Evolutionary conservation across 2,113 vertebrate genomes (phyloP), one percentile per base, ranked within the genome.

Genomic region (Edolisoma coerulescens): DNA sequence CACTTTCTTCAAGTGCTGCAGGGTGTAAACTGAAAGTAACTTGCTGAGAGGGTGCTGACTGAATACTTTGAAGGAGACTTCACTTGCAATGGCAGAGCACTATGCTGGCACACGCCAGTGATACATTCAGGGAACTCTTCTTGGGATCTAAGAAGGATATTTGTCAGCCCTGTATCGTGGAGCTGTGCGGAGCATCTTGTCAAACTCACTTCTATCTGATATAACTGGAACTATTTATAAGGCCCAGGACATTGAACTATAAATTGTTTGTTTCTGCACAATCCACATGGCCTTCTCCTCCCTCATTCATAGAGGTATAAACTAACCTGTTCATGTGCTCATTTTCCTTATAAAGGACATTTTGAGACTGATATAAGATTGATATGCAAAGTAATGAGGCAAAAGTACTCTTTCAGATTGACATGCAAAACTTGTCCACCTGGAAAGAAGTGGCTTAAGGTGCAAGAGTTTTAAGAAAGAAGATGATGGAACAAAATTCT

Each of bases 11-110:
- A 87, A 91, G 47, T 54, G 76, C 95, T 77, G 53, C 80, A 77
- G 87, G 74, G 35, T 74, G 42, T 61, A 67, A 85, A 69, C 35
- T 45, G 71, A 74, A 85, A 74, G 52, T 35, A 92, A 79, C 52
- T 90, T 93, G 93, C 84, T 96, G 56, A 63, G 81, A 75, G 37
- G 33, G 52, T 68, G 89, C 78, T 94, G 81, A 84, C 87, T 81
- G 91, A 78, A 56, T 30, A 20, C 60, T 93, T 70, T 79, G 39
- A 94, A 77, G 53, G 39, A 88, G 47, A 67, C 54, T 73, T 93
- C 92, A 84, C 92, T 94, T 86, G 68, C 57, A 59, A 63, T 47
- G 37, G 74, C 89, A 71, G 60, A 88, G 64, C 56, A 83, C 47
- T 30, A 19, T 7, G 17, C n/a, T 5, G 17, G 33, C 49, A 22